Evolutionary conservation across 2,797 vertebrate genomes (phyloP).

Genomic region (Melanotaenia pygmaea): DNA sequence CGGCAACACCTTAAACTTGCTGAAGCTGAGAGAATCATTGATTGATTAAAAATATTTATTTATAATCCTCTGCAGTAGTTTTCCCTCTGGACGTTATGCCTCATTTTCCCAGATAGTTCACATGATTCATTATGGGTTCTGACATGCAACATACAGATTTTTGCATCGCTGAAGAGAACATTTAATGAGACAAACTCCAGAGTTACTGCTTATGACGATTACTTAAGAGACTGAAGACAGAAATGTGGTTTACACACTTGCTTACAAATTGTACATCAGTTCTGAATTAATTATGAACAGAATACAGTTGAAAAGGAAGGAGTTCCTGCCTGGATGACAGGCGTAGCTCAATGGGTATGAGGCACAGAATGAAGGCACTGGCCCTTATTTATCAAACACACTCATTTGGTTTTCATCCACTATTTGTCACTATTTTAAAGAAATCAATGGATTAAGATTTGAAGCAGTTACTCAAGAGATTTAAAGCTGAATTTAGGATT

Average conservation of each 20-base stretch:
- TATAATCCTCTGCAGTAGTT: slow-evolving; percentile 69
- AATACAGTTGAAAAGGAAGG: slow-evolving; percentile 20
- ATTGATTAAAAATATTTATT: slow-evolving; percentile 63
- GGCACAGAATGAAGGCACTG: slow-evolving; percentile 72
- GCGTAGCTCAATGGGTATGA: slow-evolving; percentile 49
- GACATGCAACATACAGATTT: slow-evolving; percentile 81
- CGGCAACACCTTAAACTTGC: slow-evolving; percentile 63
- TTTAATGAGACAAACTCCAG: slow-evolving; percentile 71
- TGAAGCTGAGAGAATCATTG: slow-evolving; percentile 67
- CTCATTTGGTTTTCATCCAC: not conserved
- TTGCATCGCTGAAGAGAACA: slow-evolving; percentile 75
- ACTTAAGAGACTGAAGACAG: slow-evolving; percentile 57
- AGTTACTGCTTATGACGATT: slow-evolving; percentile 60
- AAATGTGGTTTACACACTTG: slow-evolving; percentile 58
- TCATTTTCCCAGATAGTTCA: slow-evolving; percentile 57
- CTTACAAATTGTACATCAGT: slow-evolving; percentile 60
- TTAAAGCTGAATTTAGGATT: not conserved
- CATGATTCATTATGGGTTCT: slow-evolving; percentile 62
- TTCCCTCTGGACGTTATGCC: slow-evolving; percentile 68
- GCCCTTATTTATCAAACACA: slow-evolving; percentile 72
- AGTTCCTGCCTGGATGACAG: slow-evolving; percentile 33
- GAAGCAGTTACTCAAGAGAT: not conserved
- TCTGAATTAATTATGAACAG: slow-evolving; percentile 36
- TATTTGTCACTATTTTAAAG: not conserved
- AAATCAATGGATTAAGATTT: not conserved